Conservation (phyloP, 2,888 invertebrate species). For the Hirtodrosophila confusa region DNA sequence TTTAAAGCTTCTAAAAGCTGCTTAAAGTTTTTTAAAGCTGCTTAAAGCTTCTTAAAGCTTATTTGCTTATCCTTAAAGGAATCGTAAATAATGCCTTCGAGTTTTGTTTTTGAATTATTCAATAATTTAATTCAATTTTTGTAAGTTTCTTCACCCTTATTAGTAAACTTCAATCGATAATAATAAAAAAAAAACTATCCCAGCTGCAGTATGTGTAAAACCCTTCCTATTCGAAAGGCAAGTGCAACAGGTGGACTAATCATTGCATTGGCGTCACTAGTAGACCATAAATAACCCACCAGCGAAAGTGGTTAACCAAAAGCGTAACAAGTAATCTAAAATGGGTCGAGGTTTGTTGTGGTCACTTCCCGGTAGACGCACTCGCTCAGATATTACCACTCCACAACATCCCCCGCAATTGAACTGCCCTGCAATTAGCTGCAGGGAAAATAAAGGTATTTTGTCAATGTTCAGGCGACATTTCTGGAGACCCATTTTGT, state of each 20-base stretch:
- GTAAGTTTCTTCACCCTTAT: no score
- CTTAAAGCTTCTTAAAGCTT: no score
- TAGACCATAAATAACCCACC: constrained; percentile 13
- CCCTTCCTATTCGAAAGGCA: neutral
- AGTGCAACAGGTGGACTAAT: constrained; percentile 46
- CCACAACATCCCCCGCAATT: constrained; percentile 1
- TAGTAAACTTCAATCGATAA: no score
- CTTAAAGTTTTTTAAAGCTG: no score
- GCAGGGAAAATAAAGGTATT: neutral
- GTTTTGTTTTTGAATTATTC: no score
- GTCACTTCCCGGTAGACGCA: constrained; percentile 18
- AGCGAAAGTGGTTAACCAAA: constrained; percentile 40
- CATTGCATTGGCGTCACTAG: constrained; percentile 5
- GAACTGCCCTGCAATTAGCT: no score
- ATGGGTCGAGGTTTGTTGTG: constrained; percentile 53
- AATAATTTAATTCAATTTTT: no score
- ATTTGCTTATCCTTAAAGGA: no score
- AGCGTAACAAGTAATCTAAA: constrained; percentile 43
- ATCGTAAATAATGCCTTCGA: no score
- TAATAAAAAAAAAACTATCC: no score
- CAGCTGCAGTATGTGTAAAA: no score
- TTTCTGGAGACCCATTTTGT: constrained; percentile 22
- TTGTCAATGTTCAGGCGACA: constrained; percentile 38
- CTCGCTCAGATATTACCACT: constrained; percentile 8
- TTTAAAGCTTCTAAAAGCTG: no score